Percentiles rank a stretch among this genome's conserved stretches.
phyloP scores from a whole-genome alignment of 2,888 invertebrate genomes.

The Tenodera sinensis region DNA sequence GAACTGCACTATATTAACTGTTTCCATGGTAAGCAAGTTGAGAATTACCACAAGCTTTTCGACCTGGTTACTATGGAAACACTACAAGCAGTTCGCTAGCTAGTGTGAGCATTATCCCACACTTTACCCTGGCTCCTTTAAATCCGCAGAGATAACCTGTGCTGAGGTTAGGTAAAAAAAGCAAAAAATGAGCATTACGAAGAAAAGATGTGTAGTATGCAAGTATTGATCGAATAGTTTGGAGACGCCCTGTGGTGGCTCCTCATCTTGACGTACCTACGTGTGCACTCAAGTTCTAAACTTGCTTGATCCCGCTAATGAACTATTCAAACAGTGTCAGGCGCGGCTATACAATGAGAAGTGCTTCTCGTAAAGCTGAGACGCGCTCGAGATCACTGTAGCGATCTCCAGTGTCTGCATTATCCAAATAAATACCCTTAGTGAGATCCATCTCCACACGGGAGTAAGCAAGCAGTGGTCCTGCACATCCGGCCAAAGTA shows the following conservation, averaged over 20 bases:
- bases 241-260: not conserved
- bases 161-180: too few species aligned
- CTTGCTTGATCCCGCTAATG: not conserved
- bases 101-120: too few species aligned
- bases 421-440: too few species aligned
- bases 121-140: too few species aligned
- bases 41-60: not conserved
- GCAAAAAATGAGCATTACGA: too few species aligned
- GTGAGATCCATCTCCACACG: too few species aligned
- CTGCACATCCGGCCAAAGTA: too few species aligned
- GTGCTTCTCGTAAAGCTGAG: not conserved
- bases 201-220: too few species aligned
- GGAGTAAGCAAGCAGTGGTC: too few species aligned
- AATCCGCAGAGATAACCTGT: not conserved
- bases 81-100: not conserved
- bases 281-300: not conserved
- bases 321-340: not conserved
- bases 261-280: not conserved
- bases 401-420: too few species aligned
- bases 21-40: too few species aligned
- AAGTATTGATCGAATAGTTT: not conserved
- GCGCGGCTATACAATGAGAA: not conserved
- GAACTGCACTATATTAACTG: too few species aligned
- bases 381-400: not conserved
- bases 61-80: not conserved